Evolutionary conservation across 2,888 invertebrate genomes (phyloP).

Genomic region (Agrochola litura): DNA sequence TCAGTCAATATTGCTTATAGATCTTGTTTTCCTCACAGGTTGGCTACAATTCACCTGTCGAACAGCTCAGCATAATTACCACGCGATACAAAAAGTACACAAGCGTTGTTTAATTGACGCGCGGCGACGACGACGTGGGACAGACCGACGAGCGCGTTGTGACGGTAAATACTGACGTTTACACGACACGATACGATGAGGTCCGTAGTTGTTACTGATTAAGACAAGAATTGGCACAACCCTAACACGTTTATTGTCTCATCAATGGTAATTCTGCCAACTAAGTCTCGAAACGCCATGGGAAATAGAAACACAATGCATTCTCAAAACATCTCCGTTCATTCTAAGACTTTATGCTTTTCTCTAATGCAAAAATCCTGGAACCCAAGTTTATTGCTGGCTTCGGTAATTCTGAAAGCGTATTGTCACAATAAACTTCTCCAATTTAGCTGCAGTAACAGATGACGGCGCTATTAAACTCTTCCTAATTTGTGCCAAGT

Average conservation of each 20-base stretch:
- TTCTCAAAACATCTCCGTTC: not conserved
- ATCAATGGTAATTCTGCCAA: not conserved
- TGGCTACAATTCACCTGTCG: not conserved
- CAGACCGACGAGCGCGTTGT: slow-evolving; percentile 15
- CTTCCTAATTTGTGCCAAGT: slow-evolving; percentile 30
- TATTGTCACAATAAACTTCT: slow-evolving; percentile 22
- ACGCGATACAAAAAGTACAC: slow-evolving; percentile 51
- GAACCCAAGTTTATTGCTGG: not conserved
- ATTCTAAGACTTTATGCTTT: not conserved
- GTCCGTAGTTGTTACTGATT: not conserved
- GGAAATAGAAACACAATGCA: not conserved
- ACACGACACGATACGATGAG: slow-evolving; percentile 8
- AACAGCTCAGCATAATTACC: slow-evolving; percentile 47
- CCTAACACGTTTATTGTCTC: not conserved
- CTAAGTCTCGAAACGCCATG: not conserved
- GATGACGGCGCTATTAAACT: slow-evolving; percentile 1
- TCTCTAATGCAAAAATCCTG: not conserved
- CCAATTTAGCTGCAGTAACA: slow-evolving; percentile 3
- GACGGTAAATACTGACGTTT: too few relatives aligned
- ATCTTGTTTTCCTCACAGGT: not conserved
- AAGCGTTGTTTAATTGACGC: slow-evolving; percentile 51
- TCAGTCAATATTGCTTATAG: too few relatives aligned
- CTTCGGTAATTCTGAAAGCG: not conserved
- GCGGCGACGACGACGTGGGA: slow-evolving; percentile 21
- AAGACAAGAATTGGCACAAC: not conserved